phyloP scores from a whole-genome alignment of 2,113 vertebrate species.

The Pelusios castaneus region DNA sequence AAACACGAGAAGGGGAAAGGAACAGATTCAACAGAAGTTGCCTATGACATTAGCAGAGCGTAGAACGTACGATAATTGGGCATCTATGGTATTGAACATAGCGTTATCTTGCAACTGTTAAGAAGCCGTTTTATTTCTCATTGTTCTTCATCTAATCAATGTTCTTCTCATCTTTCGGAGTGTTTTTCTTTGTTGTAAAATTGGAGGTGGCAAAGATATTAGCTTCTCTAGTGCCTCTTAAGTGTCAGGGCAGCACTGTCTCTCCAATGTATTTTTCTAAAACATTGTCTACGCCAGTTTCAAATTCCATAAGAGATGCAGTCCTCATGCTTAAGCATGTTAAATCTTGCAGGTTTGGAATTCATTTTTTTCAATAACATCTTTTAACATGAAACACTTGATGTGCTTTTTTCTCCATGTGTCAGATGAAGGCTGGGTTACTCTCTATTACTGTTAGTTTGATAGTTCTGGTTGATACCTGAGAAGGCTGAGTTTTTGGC shows the following conservation, averaged over 20 bases:
- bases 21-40: neutral
- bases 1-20: neutral
- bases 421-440: constrained; percentile 40
- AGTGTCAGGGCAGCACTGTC: neutral
- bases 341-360: accelerated
- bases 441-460: constrained; percentile 38
- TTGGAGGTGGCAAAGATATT: neutral
- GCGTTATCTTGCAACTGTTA: neutral
- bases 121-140: neutral
- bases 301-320: neutral
- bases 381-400: constrained; percentile 8
- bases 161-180: neutral
- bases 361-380: neutral
- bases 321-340: neutral
- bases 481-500: constrained; percentile 64
- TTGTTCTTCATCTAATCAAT: neutral
- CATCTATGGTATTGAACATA: neutral
- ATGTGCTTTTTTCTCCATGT: constrained; percentile 8
- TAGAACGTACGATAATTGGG: neutral
- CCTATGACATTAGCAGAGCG: neutral
- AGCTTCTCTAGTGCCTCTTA: neutral
- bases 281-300: neutral
- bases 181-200: neutral
- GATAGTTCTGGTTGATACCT: constrained; percentile 59
- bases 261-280: neutral